phyloP scores from a whole-genome alignment of 2,888 invertebrate species.

The Agelastica alni region DNA sequence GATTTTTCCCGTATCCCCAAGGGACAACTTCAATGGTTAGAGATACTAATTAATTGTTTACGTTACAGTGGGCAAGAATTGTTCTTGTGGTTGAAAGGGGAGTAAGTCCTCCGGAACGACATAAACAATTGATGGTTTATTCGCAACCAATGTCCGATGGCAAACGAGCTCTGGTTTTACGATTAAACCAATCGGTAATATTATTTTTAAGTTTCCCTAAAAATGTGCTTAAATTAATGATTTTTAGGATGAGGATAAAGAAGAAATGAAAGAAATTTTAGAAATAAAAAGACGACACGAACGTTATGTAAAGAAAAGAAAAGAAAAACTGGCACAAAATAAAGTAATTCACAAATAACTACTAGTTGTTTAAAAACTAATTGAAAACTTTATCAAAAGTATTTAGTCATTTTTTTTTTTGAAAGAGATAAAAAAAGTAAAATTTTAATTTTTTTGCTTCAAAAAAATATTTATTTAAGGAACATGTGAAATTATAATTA shows the following conservation, averaged over 20 bases:
- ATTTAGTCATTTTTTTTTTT: background rate
- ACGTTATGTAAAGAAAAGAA: constrained; percentile 74
- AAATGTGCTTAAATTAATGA: constrained; percentile 29
- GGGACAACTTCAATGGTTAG: no score
- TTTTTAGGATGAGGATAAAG: constrained; percentile 84
- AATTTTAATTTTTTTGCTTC: background rate
- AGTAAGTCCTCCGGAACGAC: constrained; percentile 86
- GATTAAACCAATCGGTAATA: constrained; percentile 84
- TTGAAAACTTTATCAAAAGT: no score
- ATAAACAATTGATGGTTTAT: constrained; percentile 85
- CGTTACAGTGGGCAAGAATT: constrained; percentile 89
- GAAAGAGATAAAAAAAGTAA: background rate
- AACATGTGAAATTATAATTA: no score
- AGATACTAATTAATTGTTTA: no score
- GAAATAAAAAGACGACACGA: constrained; percentile 90
- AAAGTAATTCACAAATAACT: background rate
- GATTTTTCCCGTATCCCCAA: no score
- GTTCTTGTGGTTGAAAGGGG: constrained; percentile 96
- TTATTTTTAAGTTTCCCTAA: constrained; percentile 1
- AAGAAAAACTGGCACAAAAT: constrained; percentile 31
- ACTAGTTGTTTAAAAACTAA: no score
- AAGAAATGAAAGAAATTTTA: constrained; percentile 90
- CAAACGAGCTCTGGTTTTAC: constrained; percentile 80
- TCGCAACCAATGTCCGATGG: constrained; percentile 94
- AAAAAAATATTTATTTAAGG: background rate